Percentiles rank a stretch among this genome's conserved stretches.
phyloP scores from a whole-genome alignment of 2,888 invertebrate species.

The Argyresthia albistria region DNA sequence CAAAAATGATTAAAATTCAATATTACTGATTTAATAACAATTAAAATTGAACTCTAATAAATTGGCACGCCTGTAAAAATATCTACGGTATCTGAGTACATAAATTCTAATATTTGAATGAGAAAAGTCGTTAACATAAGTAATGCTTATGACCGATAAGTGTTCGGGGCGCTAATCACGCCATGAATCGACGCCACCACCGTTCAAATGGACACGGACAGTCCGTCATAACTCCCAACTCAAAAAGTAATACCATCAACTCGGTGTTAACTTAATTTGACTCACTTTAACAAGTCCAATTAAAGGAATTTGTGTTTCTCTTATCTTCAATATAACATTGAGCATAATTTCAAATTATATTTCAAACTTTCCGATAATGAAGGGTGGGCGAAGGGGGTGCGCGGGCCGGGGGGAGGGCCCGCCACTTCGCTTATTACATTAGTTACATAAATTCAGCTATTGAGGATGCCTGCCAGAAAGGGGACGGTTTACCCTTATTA shows the following conservation, averaged over 20 bases:
- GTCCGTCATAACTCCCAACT: slow-evolving; percentile 70
- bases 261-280: slow-evolving; percentile 73
- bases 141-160: slow-evolving; percentile 45
- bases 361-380: slow-evolving; percentile 74
- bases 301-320: slow-evolving; percentile 74
- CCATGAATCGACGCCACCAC: slow-evolving; percentile 29
- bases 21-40: too few species aligned
- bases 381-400: slow-evolving; percentile 50
- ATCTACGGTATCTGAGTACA: too few species aligned
- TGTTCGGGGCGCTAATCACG: slow-evolving; percentile 53
- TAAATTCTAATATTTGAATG: not conserved
- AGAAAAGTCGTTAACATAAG: slow-evolving; percentile 28
- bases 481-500: slow-evolving; percentile 73
- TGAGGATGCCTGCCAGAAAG: slow-evolving; percentile 71
- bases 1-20: too few species aligned
- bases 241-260: slow-evolving; percentile 71
- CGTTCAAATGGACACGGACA: slow-evolving; percentile 35
- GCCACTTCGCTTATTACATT: slow-evolving; percentile 72
- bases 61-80: too few species aligned
- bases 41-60: too few species aligned
- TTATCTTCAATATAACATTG: slow-evolving; percentile 74
- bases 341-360: slow-evolving; percentile 74
- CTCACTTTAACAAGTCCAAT: slow-evolving; percentile 74
- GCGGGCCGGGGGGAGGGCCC: slow-evolving; percentile 25
- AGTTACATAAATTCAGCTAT: slow-evolving; percentile 73